These are phyloP conservation scores for Cryptoblepharus egeriae DNA, from an alignment of 2,797 vertebrate genomes.

Conservation along the genomic window DNA sequence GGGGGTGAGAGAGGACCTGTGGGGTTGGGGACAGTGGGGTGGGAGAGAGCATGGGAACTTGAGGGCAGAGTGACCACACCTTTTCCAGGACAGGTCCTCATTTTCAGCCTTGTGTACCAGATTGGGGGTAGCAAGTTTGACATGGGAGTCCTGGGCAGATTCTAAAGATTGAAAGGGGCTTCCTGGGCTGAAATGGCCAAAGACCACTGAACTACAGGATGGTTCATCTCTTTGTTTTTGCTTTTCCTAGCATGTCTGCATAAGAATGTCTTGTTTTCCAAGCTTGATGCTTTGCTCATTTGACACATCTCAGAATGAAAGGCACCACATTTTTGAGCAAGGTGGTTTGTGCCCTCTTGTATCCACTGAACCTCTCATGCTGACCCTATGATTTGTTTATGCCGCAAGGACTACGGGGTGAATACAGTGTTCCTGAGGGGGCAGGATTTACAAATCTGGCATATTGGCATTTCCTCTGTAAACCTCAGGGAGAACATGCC, in stretches of 20 bases:
- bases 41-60: too few relatives aligned
- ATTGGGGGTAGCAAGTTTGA: too few relatives aligned
- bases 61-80: too few relatives aligned
- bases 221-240: background rate
- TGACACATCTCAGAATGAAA: background rate
- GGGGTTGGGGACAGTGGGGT: too few relatives aligned
- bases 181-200: too few relatives aligned
- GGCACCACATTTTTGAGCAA: background rate
- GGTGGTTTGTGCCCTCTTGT: too few relatives aligned
- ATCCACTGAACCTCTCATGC: background rate
- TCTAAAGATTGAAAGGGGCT: too few relatives aligned
- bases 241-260: background rate
- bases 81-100: too few relatives aligned
- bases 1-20: too few relatives aligned
- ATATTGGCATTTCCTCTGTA: background rate
- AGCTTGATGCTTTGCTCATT: background rate
- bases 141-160: too few relatives aligned
- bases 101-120: too few relatives aligned
- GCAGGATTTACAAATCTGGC: background rate
- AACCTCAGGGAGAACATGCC: background rate
- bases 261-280: background rate
- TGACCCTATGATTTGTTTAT: background rate
- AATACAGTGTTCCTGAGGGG: too few relatives aligned
- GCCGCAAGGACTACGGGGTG: background rate
- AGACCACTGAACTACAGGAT: background rate